These are phyloP conservation scores for Daboia siamensis DNA, from an alignment of 2,113 vertebrate genomes.

Conservation along the genomic window DNA sequence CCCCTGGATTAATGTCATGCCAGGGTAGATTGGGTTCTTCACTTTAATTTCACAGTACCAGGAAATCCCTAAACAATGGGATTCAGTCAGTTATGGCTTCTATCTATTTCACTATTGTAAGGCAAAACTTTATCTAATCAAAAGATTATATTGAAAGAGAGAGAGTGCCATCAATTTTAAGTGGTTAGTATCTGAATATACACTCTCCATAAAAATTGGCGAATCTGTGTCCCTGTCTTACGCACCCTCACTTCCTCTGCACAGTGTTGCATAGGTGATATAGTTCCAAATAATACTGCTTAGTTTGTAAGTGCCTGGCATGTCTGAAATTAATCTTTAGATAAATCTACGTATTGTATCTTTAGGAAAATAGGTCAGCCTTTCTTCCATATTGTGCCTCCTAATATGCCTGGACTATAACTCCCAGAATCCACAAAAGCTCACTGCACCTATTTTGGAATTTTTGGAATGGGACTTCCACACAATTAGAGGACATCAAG, in stretches of 20 bases:
- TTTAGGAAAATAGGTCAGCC: constrained; percentile 34
- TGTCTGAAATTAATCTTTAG: constrained; percentile 27
- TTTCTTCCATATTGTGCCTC: not conserved
- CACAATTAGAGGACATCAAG: not conserved
- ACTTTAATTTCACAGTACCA: constrained; percentile 20
- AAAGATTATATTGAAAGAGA: constrained; percentile 25
- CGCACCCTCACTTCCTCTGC: not conserved
- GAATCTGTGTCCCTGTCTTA: not conserved
- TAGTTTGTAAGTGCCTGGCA: constrained; percentile 12
- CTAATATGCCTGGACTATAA: not conserved
- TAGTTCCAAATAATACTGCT: constrained; percentile 15
- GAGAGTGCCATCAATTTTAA: constrained; percentile 48
- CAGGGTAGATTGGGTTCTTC: constrained; percentile 7
- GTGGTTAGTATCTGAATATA: constrained; percentile 27
- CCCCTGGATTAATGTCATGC: rapidly evolving
- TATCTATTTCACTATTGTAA: constrained; percentile 60
- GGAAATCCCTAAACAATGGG: constrained; percentile 36
- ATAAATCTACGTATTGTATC: constrained; percentile 20
- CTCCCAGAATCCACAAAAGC: not conserved
- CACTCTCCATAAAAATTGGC: constrained; percentile 8
- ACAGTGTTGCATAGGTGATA: not conserved
- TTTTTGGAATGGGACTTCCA: not conserved
- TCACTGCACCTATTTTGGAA: not conserved
- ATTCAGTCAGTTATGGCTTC: constrained; percentile 72
- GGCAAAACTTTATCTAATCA: constrained; percentile 64